Evolutionary conservation across 1,140 invertebrate genomes (phyloP), one percentile per base, ranked within the genome.

Genomic region (Gonatopus flavifemur): DNA sequence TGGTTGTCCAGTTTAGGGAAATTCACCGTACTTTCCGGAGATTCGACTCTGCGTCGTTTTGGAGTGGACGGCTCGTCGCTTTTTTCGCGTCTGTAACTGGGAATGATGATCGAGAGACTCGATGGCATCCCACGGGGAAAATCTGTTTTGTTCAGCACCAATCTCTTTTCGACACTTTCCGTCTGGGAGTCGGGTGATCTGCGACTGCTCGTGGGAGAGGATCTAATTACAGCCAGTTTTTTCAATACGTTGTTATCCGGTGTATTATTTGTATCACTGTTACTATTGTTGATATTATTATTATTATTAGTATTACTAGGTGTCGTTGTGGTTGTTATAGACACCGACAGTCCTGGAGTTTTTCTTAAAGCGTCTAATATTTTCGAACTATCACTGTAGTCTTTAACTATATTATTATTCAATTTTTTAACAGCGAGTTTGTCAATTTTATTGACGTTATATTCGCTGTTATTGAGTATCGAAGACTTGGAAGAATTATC

Each of bases 291-390:
- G 32, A 12, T n/a, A n/a, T n/a, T n/a, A n/a, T n/a, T n/a, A n/a
- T n/a, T n/a, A 30, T 43, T 53, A 43, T 59, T 45, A 12, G 52
- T n/a, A 16, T 22, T 38, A 21, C 67, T 60, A 1, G 56, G 47
- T 3, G 57, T 52, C 37, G 50, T 53, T 5, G 43, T 49, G 8
- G 61, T 69, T 8, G 61, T 69, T 28, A 76, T 59, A 12, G 72
- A 75, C 13, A 76, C 58, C 7, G 74, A 74, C 2, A 76, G 53
- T 10, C 70, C 72, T 0, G 74, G 72, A 10, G 69, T 76, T 7
- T 72, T 75, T 19, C 61, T 67, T 20, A 76, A 54, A 21, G 67
- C 70, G 40, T 71, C 57, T 18, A 76, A 52, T 10, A 75, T 72
- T 40, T 64, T 67, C 4, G 66, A 69, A 49, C 59, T 72, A 15